These are phyloP conservation scores for Accipiter cooperii DNA, from an alignment of 2,113 vertebrate genomes.

Conservation along the genomic window DNA sequence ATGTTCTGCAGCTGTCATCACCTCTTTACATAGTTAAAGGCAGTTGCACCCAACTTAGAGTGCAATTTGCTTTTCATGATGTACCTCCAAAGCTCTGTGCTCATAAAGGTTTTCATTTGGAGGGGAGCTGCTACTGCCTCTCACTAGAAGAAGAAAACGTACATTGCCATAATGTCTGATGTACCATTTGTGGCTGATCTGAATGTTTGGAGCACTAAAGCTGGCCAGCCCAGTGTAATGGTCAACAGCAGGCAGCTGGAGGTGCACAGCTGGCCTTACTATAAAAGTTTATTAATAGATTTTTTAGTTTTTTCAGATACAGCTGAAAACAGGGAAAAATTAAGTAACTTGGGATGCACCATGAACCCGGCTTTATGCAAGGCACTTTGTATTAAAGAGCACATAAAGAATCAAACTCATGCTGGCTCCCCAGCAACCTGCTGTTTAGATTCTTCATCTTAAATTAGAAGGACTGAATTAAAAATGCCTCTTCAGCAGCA, in stretches of 20 bases:
- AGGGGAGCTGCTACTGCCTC: slow-evolving; percentile 23
- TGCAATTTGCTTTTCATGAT: slow-evolving; percentile 29
- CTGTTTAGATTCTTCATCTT: background rate
- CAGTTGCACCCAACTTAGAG: slow-evolving; percentile 33
- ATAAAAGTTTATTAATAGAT: background rate
- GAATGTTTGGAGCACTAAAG: background rate
- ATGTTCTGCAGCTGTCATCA: slow-evolving; percentile 45
- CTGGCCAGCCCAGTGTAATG: background rate
- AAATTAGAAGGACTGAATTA: background rate
- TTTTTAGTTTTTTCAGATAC: background rate
- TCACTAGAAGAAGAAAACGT: background rate
- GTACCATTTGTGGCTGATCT: background rate
- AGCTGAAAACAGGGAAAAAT: background rate
- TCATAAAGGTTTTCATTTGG: slow-evolving; percentile 35
- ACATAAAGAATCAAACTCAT: background rate
- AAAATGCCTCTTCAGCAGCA: background rate
- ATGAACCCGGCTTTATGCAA: background rate
- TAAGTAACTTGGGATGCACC: background rate
- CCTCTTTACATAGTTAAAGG: background rate
- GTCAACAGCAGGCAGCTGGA: background rate
- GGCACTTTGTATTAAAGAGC: background rate
- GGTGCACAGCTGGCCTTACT: background rate
- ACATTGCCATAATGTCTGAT: background rate
- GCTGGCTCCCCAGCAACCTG: background rate
- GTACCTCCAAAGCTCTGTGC: slow-evolving; percentile 26